Evolutionary conservation across 2,113 vertebrate genomes (phyloP), one percentile per base, ranked within the genome.

Genomic region (Plecotus auritus): DNA sequence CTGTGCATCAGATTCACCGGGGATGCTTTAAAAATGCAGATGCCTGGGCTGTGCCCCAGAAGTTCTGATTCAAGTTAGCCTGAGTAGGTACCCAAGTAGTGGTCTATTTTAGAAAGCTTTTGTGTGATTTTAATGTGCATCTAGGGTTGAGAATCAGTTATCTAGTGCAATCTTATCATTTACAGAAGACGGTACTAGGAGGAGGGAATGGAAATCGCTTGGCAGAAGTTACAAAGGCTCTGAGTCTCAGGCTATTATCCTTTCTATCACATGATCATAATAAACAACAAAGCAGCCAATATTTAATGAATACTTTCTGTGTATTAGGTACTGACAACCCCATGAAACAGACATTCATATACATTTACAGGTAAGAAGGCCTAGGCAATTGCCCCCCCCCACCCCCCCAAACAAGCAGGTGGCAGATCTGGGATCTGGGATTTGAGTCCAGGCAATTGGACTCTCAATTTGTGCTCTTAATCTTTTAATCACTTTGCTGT

Each of bases 401-500:
- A 2, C 12, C 30, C 9, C 45, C 12, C 30, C 22, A 22, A 64
- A 37, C 11, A 77, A 87, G 76, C 90, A 88, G 66, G 85, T 88
- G 95, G 72, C 42, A 67, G 40, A 23, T 59, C 90, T 85, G 84
- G 42, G 40, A 23, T 59, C 90, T 85, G 84, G 42, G 59, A 23
- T 83, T 51, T 54, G 88, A 85, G 72, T 73, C 37, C 59, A 85
- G 81, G 87, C 92, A 94, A 61, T n/a, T 88, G 83, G 69, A 61
- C 26, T 82, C 35, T 91, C 26, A 56, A 90, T 47, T 80, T 67
- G 49, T 90, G 90, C 23, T 69, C 47, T 22, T 85, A 47, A 61
- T 47, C 87, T 85, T 66, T 81, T 89, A 91, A 96, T 88, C 76
- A 67, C 87, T 90, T 78, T 85, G 92, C 92, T 95, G 54, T 93